Percentiles rank a stretch among this genome's conserved stretches.
Conservation (phyloP, 2,113 vertebrate species). For the Callipepla californica region DNA sequence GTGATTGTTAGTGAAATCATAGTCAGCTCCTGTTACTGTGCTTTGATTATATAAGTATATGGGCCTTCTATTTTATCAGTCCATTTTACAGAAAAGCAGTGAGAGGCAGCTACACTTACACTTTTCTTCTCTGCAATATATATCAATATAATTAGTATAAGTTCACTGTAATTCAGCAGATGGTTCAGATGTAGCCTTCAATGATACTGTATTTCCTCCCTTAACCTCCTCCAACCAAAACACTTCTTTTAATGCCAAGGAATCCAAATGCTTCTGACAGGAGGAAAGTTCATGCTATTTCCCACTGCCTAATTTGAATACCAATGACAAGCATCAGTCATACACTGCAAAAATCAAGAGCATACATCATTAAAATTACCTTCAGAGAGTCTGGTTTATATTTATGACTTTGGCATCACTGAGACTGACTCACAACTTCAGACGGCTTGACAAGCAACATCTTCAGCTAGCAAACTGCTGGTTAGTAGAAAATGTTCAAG, state of each 20-base stretch:
- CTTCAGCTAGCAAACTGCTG: not conserved
- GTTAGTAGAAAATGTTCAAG: not conserved
- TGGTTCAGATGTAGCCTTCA: not conserved
- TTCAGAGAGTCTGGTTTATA: not conserved
- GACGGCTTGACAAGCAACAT: not conserved
- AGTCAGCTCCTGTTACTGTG: not conserved
- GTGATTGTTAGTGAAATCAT: not conserved
- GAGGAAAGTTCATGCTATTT: not conserved
- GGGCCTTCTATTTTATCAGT: not conserved
- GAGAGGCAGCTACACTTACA: not conserved
- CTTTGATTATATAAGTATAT: not conserved
- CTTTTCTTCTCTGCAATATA: not conserved
- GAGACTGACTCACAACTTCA: conserved; percentile 13
- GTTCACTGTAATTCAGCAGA: not conserved
- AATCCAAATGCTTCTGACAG: not conserved
- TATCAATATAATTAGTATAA: not conserved
- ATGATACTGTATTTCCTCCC: not conserved
- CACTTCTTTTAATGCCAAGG: not conserved
- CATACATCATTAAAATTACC: not conserved
- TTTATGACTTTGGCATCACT: not conserved
- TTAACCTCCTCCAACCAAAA: not conserved
- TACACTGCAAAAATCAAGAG: not conserved
- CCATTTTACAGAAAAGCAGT: not conserved
- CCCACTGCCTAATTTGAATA: not conserved
- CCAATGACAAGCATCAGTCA: not conserved